Evolutionary conservation across 2,797 vertebrate species (phyloP).

Genomic region (Sphenopsis melanotis): DNA sequence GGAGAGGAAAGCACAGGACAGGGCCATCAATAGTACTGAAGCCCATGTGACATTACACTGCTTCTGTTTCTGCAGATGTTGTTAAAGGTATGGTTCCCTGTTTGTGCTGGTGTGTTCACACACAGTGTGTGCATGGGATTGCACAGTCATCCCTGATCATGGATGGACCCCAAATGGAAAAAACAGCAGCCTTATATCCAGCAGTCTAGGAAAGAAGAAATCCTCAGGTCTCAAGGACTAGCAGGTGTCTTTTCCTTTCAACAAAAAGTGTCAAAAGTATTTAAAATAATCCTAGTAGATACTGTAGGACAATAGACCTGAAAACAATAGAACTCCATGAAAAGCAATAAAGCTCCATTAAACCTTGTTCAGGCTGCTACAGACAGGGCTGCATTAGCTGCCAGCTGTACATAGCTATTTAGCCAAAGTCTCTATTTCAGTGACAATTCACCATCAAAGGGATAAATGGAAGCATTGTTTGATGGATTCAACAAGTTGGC

Average conservation of each 20-base stretch:
- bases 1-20: background rate
- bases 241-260: background rate
- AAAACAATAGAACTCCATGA: background rate
- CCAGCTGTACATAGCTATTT: conserved; percentile 70
- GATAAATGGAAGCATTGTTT: conserved; percentile 46
- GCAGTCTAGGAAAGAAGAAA: background rate
- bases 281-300: conserved; percentile 21
- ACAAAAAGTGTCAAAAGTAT: conserved; percentile 4
- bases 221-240: background rate
- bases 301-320: background rate
- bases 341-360: conserved; percentile 56
- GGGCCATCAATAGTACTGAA: background rate
- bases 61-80: background rate
- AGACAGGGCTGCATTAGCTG: conserved; percentile 30
- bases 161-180: background rate
- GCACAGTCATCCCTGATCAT: fast-evolving
- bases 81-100: background rate
- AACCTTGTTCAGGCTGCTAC: conserved; percentile 60
- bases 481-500: conserved; percentile 37
- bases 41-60: background rate
- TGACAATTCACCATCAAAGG: conserved; percentile 51
- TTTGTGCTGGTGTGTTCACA: background rate
- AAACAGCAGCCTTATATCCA: background rate
- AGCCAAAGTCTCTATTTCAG: conserved; percentile 69
- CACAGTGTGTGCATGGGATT: fast-evolving